Evolutionary conservation across 2,797 vertebrate genomes (phyloP).

Genomic region (Anniella stebbinsi): DNA sequence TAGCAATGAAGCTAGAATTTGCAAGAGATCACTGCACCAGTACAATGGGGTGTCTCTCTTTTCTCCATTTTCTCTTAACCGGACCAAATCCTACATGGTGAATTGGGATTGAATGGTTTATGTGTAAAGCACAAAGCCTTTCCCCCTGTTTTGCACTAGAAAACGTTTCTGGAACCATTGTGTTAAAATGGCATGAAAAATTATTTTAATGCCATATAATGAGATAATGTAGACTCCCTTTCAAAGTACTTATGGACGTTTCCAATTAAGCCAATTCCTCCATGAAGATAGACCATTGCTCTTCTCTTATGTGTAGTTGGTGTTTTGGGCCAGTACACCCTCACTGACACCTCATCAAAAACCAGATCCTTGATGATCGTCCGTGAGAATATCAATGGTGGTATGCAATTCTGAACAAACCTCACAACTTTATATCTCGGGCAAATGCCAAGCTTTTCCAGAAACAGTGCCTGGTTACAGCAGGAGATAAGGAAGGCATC

Average conservation of each 20-base stretch:
- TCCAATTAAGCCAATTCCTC: conserved; percentile 79
- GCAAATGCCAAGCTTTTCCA: conserved; percentile 80
- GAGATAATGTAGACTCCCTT: neutral
- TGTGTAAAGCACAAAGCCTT: no score
- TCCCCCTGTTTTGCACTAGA: no score
- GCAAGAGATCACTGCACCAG: no score
- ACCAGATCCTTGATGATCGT: conserved; percentile 78
- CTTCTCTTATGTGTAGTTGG: conserved; percentile 65
- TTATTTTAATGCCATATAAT: no score
- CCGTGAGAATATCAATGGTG: conserved; percentile 55
- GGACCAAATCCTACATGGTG: no score
- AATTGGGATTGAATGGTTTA: no score
- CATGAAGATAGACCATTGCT: conserved; percentile 83
- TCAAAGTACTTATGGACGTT: conserved; percentile 76
- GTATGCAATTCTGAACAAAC: conserved; percentile 59
- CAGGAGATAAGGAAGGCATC: neutral
- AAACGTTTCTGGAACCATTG: no score
- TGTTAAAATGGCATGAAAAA: no score
- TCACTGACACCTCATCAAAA: conserved; percentile 80
- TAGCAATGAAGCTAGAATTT: no score
- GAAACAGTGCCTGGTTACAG: conserved; percentile 76
- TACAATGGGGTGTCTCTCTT: no score
- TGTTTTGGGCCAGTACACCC: conserved; percentile 79
- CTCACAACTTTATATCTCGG: conserved; percentile 74
- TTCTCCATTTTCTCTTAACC: no score